phyloP scores from a whole-genome alignment of 2,888 invertebrate species.

The Cosmopolites sordidus region DNA sequence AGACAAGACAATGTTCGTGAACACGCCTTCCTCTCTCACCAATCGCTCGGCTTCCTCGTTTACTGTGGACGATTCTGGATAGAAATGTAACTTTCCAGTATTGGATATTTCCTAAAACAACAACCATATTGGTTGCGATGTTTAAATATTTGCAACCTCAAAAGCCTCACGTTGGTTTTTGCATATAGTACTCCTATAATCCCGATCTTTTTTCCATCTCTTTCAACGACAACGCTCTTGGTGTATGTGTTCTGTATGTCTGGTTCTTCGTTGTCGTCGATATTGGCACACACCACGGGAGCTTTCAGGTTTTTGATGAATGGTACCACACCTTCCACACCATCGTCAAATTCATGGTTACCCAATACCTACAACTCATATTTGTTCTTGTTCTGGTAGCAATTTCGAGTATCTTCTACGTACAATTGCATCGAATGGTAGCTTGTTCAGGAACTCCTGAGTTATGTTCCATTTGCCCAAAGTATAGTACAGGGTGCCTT shows the following conservation, averaged over 20 bases:
- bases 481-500: conserved; percentile 82
- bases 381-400: too few species aligned
- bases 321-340: conserved; percentile 65
- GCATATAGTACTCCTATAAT: conserved; percentile 72
- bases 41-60: conserved; percentile 64
- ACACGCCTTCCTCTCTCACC: conserved; percentile 57
- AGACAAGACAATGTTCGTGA: conserved; percentile 77
- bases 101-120: conserved; percentile 58
- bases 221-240: conserved; percentile 61
- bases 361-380: conserved; percentile 86
- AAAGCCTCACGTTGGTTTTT: conserved; percentile 60
- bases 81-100: conserved; percentile 63
- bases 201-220: conserved; percentile 65
- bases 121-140: too few species aligned
- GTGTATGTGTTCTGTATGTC: conserved; percentile 57
- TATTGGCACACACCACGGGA: conserved; percentile 71
- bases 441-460: conserved; percentile 67
- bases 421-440: conserved; percentile 75
- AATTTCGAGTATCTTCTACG: conserved; percentile 41
- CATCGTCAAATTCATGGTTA: conserved; percentile 84
- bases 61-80: conserved; percentile 64
- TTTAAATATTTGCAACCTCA: not conserved
- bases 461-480: conserved; percentile 71
- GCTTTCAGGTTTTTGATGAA: conserved; percentile 62
- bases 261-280: conserved; percentile 67